Base-by-base conservation (phyloP, 2,113 vertebrate species). In the Capreolus pygargus region DNA sequence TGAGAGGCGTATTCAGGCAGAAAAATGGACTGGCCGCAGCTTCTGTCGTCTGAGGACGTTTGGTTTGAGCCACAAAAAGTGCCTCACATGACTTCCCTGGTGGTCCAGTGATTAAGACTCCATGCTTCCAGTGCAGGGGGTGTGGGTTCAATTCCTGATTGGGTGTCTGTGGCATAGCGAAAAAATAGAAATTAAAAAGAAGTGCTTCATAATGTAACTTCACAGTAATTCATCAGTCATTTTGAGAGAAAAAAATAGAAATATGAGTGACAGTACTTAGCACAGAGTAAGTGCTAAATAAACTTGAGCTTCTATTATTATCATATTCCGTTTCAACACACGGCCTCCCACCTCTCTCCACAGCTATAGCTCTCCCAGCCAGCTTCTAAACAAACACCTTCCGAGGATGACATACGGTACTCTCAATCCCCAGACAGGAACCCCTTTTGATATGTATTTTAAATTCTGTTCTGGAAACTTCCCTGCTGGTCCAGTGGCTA, bases 231-330 rank as follows among this genome's bases (percentile, higher is more conserved):
- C 17, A 23, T 67, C 47, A 17, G 61, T 78, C n/a, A 91, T 55
- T 70, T 55, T 89, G 79, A 27, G 67, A 1, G 78, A 23, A 36
- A 27, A 70, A 88, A 94, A 39, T 10, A 33, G 50, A 76, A 91
- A 88, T 91, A 52, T 79, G 13, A 47, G 23, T 57, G 87, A 70
- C 13, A 7, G 17, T n/a, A 50, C 39, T 93, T 25, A 60, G 43
- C 21, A 39, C 33, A 89, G 39, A 95, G 43, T 70, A 67, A 79
- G 33, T 58, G 13, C 54, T 70, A 95, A 91, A 70, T 86, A 88
- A 89, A 90, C 43, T 36, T 67, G 15, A n/a, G 27, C 27, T 96
- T 96, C 86, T 61, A 27, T 82, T 79, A 54, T 23, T 67, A 39
- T 9, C 15, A 0, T 50, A 36, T 86, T 50, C 54, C 30, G 33